Evolutionary conservation across 2,888 invertebrate genomes (phyloP).

Genomic region (Altica lythri): DNA sequence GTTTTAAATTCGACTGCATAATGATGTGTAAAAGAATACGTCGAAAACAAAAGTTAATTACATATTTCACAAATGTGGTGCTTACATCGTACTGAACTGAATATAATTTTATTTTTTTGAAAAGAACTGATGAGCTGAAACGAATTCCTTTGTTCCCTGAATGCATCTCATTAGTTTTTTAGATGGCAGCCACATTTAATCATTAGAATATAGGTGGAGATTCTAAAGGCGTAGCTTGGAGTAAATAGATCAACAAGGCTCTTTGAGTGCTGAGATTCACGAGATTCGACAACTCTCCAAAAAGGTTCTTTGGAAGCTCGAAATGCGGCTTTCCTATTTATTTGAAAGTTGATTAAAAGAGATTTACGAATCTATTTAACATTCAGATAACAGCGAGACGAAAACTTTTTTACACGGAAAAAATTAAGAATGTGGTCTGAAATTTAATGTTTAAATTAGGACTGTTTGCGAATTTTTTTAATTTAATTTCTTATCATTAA

Average conservation of each 20-base stretch:
- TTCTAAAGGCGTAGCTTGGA: constrained; percentile 6
- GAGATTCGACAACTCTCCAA: constrained; percentile 8
- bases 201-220: background rate
- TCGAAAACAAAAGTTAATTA: too few species aligned
- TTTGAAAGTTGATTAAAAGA: constrained; percentile 13
- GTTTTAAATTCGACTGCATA: too few species aligned
- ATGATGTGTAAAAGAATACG: too few species aligned
- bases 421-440: background rate
- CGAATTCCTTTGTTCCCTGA: background rate
- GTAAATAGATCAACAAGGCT: constrained; percentile 16
- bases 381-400: background rate
- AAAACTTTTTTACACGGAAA: constrained; percentile 1
- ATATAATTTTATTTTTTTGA: too few species aligned
- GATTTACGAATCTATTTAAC: constrained; percentile 9
- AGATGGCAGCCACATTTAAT: background rate
- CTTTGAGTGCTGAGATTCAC: too few species aligned
- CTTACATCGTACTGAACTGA: too few species aligned
- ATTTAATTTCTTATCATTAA: too few species aligned
- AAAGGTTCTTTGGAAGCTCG: constrained; percentile 1
- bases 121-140: too few species aligned
- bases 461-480: too few species aligned
- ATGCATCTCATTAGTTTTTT: constrained; percentile 2
- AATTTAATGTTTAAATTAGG: constrained; percentile 1
- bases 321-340: background rate
- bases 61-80: too few species aligned